Base-by-base conservation (phyloP, 2,888 invertebrate genomes). In the Psylliodes chrysocephalus region DNA sequence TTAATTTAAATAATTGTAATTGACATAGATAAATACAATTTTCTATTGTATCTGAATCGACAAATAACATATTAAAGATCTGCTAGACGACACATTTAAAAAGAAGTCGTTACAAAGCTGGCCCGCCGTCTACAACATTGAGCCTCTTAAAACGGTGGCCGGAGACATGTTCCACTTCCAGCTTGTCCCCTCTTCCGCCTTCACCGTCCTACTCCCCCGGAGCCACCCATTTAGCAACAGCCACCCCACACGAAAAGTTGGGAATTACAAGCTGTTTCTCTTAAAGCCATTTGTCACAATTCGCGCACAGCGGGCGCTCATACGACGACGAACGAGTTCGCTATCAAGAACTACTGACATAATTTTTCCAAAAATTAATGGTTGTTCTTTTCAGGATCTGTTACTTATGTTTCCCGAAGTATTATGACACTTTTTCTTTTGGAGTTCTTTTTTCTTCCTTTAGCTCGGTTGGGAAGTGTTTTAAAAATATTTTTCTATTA, bases 231-330 rank as follows among this genome's bases (percentile, higher is more conserved):
- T 25, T 42, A 56, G 38, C 38, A 57, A 35, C 57, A 57, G 57
- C 38, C 60, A 25, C 53, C 53, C 60, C 46, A 44, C 52, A 22
- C 46, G 61, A 61, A 61, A 61, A 61, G 61, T 61, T 61, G 53
- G 54, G 54, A 61, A 61, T 63, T 63, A 63, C 63, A 63, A 63
- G 63, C 63, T 63, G 63, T 63, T 63, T 52, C 56, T 57, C 63
- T 52, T 47, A 57, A 57, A 56, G 57, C 51, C 52, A 57, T 63
- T 63, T 63, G 63, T 63, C 63, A 63, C 56, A 53, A 63, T 63
- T 63, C 54, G 52, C 52, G 52, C 55, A 63, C 63, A 63, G 63
- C 63, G 47, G 51, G 57, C 40, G 63, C 56, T 60, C 57, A 46
- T 33, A 47, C 57, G 57, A 56, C 57, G 47, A 49, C 49, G 42